Evolutionary conservation across 2,113 vertebrate species (phyloP).

Genomic region (Podocnemis expansa): DNA sequence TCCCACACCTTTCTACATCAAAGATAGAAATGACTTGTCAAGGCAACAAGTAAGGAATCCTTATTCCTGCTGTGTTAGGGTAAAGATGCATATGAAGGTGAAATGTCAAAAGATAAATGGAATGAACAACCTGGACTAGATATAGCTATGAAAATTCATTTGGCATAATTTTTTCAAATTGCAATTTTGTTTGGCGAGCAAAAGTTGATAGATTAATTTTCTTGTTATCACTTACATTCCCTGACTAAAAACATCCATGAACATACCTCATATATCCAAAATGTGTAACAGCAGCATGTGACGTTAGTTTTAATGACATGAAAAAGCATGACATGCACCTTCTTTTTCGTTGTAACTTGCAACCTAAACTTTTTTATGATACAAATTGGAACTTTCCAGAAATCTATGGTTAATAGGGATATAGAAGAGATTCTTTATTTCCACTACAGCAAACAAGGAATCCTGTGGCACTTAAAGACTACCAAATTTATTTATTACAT

Average conservation of each 20-base stretch:
- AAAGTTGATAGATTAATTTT: neutral
- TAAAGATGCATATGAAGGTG: slow-evolving; percentile 1
- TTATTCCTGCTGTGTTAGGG: slow-evolving; percentile 33
- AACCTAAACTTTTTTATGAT: slow-evolving; percentile 11
- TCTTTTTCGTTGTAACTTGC: slow-evolving; percentile 26
- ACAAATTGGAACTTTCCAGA: slow-evolving; percentile 2
- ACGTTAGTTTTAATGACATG: neutral
- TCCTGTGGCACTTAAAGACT: no score
- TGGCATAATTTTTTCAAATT: slow-evolving; percentile 19
- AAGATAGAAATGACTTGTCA: slow-evolving; percentile 38
- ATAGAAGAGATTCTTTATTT: neutral
- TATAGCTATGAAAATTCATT: slow-evolving; percentile 20
- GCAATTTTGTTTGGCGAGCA: neutral
- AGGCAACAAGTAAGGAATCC: slow-evolving; percentile 49
- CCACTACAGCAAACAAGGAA: no score
- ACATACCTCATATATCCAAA: neutral
- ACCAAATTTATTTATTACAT: no score
- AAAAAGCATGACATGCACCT: neutral
- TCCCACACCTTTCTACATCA: slow-evolving; percentile 50
- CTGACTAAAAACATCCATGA: slow-evolving; percentile 8
- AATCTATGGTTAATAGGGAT: neutral
- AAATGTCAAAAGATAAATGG: slow-evolving; percentile 5
- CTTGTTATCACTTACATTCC: slow-evolving; percentile 17
- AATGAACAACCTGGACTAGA: neutral
- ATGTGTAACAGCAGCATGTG: neutral